A percentile compares a stretch with the other conserved stretches of the same genome.
phyloP scores from a whole-genome alignment of 2,113 vertebrate species.

The Sebastes fasciatus region DNA sequence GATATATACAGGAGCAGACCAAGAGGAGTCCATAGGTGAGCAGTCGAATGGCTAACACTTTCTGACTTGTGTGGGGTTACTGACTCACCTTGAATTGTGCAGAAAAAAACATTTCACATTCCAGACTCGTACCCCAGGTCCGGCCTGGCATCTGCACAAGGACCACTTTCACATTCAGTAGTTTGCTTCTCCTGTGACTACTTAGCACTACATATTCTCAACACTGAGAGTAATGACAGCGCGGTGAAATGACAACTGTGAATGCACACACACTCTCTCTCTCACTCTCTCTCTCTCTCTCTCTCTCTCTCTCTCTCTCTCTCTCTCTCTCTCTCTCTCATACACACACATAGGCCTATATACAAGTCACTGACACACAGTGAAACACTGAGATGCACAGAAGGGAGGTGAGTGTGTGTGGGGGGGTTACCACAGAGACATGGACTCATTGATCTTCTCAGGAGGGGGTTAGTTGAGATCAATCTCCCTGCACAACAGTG shows the following conservation, averaged over 20 bases:
- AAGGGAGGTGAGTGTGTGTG: not conserved
- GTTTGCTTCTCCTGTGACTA: constrained; percentile 43
- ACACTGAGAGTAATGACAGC: constrained; percentile 36
- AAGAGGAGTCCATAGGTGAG: constrained; percentile 12
- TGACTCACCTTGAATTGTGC: constrained; percentile 50
- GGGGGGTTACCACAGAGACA: constrained; percentile 44
- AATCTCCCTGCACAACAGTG: constrained; percentile 82
- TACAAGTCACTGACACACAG: not conserved
- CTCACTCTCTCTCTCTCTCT: not conserved
- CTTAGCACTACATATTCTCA: constrained; percentile 44
- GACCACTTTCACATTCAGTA: constrained; percentile 57
- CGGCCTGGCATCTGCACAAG: constrained; percentile 23
- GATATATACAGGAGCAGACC: not conserved
- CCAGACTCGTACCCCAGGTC: constrained; percentile 21
- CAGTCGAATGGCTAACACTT: constrained; percentile 3
- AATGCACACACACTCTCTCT: not conserved
- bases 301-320: not conserved
- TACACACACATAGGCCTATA: not conserved
- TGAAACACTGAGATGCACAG: constrained; percentile 45
- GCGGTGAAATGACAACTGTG: constrained; percentile 22
- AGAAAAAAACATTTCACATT: constrained; percentile 43
- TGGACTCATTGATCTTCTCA: constrained; percentile 71
- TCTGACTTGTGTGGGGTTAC: constrained; percentile 20
- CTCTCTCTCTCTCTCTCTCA: not conserved
- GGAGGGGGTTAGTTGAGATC: constrained; percentile 50